Evolutionary conservation across 1,140 invertebrate species (phyloP), one percentile per base, ranked within the genome.

Genomic region (Mizuhopecten yessoensis): DNA sequence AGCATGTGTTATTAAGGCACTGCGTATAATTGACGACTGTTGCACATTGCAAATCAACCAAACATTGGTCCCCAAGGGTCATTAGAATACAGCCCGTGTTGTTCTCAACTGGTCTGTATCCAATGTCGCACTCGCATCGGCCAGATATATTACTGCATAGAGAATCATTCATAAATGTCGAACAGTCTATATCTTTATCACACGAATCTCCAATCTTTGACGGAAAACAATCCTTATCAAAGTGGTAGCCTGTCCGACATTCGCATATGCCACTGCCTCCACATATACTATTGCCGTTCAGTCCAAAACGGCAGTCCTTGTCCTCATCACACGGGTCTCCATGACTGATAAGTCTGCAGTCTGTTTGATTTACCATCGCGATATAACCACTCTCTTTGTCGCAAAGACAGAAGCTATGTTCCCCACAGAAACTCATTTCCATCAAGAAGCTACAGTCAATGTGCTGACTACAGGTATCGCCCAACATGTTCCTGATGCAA

Each of bases 41-140:
- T 5, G 17, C 39, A 33, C 89, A 90, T 10, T 90, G 57, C n/a
- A 42, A 34, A 9, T 29, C 23, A 0, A 7, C 86, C 20, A 34
- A 23, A 42, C 89, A 90, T 9, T 34, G 0, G 34, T 90, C 89
- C 42, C 89, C 89, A 0, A 90, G 33, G 23, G 34, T 86, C 33
- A 86, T 86, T 45, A 39, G 33, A 33, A 33, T 33, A 45, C 89
- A 90, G 34, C 33, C 29, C 15, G n/a, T 90, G 29, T 39, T 87
- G 33, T 75, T 42, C 9, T 36, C 34, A 15, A 33, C 20, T 20
- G 57, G 57, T n/a, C 2, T 75, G 29, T 75, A 75, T 75, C 57
- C 57, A 0, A 75, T 9, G n/a, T 29, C 17, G n/a, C 57, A 75
- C 23, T n/a, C n/a, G 29, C 57, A 75, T n/a, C 17, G 23, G n/a